Evolutionary conservation across 2,888 invertebrate genomes (phyloP).

Genomic region (Campopleginae sp.): DNA sequence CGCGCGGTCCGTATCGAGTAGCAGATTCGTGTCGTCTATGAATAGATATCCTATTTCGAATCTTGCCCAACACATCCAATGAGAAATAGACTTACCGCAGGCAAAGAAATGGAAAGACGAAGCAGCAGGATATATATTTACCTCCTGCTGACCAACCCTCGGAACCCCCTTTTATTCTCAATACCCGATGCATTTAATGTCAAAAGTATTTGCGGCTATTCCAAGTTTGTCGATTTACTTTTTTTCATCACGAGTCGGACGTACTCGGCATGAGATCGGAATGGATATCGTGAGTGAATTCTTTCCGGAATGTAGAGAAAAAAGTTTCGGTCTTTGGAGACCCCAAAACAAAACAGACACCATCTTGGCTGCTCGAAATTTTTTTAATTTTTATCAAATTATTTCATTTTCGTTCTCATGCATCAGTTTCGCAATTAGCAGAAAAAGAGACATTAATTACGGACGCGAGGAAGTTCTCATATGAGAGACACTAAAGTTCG

Average conservation of each 20-base stretch:
- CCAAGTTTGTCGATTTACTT: conserved; percentile 4
- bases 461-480: background rate
- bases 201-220: conserved; percentile 3
- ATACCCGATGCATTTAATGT: background rate
- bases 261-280: no score
- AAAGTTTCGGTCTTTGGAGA: background rate
- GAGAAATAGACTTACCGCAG: conserved; percentile 29
- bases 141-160: conserved; percentile 5
- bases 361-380: background rate
- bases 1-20: conserved; percentile 67
- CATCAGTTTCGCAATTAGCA: background rate
- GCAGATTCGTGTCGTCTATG: conserved; percentile 72
- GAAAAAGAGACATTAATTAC: background rate
- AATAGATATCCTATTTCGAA: conserved; percentile 75
- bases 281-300: background rate
- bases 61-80: conserved; percentile 59
- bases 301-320: background rate
- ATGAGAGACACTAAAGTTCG: no score
- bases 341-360: background rate
- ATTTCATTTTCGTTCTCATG: background rate
- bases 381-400: background rate
- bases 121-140: background rate
- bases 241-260: background rate
- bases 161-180: background rate
- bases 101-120: background rate